Evolutionary conservation across 2,888 invertebrate species (phyloP), one percentile per base, ranked within the genome.

Genomic region (Amorpha juglandis): DNA sequence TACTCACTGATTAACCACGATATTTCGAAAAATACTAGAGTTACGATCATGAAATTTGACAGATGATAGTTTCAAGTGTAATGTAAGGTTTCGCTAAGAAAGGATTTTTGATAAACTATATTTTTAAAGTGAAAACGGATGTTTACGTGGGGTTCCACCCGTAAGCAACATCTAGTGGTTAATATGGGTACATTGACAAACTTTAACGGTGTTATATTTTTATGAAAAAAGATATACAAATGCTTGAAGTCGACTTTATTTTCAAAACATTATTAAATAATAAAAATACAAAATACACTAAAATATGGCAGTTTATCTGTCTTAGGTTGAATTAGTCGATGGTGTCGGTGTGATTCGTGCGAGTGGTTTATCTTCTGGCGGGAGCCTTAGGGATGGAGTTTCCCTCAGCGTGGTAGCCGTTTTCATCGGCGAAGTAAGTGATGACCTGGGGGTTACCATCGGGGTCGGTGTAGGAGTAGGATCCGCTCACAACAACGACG

Each of bases 361-460:
- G 42, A 35, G 62, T 65, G 9, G 69, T 66, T 80, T 81, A 83
- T 78, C 73, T 78, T 65, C 78, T 73, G 70, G 72, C 65, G 89
- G 63, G 92, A 51, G 90, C 83, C 62, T 94, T 94, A 63, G 96
- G 96, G 77, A 96, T 82, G 82, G 95, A 95, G 0, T 91, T 90
- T 55, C 95, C 95, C 62, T 94, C 92, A 1, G 95, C 93, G 70
- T 94, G 94, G 93, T 89, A 96, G 69, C 96, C 96, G 71, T 84
- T 94, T 83, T 95, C 95, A 73, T 96, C 95, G 62, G 95, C 95
- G 68, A 78, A 81, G 87, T 95, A 95, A 63, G 79, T 91, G 72
- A 95, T 71, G 38, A 81, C 78, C 71, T 94, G 93, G 3, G 86
- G 82, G 14, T 91, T 90, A 70, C 95, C 95, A 1, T 95, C 94